Evolutionary conservation across 1,140 invertebrate genomes (phyloP), one percentile per base, ranked within the genome.

Genomic region (Formica selysi): DNA sequence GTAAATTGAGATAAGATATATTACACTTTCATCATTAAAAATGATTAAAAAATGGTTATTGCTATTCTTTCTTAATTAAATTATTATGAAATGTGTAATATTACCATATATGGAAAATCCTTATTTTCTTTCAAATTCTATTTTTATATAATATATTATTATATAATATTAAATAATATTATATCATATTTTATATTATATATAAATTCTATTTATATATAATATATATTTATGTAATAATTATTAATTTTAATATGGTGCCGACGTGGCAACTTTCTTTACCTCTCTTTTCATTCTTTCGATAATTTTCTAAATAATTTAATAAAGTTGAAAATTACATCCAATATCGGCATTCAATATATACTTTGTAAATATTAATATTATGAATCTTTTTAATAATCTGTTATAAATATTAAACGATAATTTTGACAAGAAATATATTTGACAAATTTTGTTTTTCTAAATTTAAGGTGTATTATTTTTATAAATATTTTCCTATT

Each of bases 311-410:
- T 8, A 48, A 62, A 48, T 32, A 78, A 78, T 48, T 76, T 32
- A 62, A 76, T 61, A 44, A 32, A 44, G 7, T 59, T 16, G n/a
- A 2, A 59, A 38, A 61, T 26, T 0, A 13, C 5, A 19, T 48
- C 44, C 10, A 26, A 44, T n/a, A 62, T 62, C 8, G 5, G 0
- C 29, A 61, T 61, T 3, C 4, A 7, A 11, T 29, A 19, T 19
- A 64, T 62, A 62, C 2, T 76, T n/a, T 8, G 38, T 7, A 61
- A 76, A 61, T 59, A 41, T 29, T 61, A 74, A 70, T 51, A 48
- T 48, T 70, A 13, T 19, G 2, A 2, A 51, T 51, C 3, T 19
- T 19, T 32, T 19, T 6, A 51, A 51, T 51, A 1, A 51, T 51
- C 2, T 61, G 4, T 62, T 44, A 54, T 51, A 19, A 67, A 65